Percentiles rank a stretch among this genome's conserved stretches.
phyloP scores from a whole-genome alignment of 2,113 vertebrate species.

The Agelaius tricolor region DNA sequence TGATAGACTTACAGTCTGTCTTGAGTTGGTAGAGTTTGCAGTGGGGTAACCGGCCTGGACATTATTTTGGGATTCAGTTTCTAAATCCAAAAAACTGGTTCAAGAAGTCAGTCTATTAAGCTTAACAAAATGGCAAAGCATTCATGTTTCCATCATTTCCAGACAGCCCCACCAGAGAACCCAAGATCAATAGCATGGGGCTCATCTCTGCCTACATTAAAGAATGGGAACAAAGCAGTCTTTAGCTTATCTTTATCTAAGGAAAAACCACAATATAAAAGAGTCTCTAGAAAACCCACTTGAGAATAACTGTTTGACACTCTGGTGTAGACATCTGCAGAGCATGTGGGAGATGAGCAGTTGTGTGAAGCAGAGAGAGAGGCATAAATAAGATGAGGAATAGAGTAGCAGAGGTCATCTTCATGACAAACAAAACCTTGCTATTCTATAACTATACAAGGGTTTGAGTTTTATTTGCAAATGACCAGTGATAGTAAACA shows the following conservation, averaged over 20 bases:
- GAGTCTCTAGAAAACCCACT: not conserved
- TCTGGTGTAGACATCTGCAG: conserved; percentile 4
- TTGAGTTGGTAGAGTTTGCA: not conserved
- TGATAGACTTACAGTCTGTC: not conserved
- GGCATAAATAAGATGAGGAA: not conserved
- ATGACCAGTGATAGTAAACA: not conserved
- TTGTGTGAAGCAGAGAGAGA: not conserved
- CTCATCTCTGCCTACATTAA: not conserved
- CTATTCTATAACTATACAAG: not conserved
- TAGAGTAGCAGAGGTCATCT: not conserved
- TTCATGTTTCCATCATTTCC: not conserved
- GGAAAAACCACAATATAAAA: not conserved
- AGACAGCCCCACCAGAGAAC: not conserved
- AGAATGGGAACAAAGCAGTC: conserved; percentile 23
- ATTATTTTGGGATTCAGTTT: not conserved
- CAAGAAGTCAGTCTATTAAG: not conserved
- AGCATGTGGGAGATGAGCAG: not conserved
- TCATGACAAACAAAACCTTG: not conserved
- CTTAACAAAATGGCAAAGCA: not conserved
- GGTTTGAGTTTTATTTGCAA: not conserved
- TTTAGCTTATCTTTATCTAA: not conserved
- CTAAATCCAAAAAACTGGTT: not conserved
- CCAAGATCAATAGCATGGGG: not conserved
- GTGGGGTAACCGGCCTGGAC: not conserved
- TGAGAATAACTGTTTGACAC: not conserved